Percentiles rank a stretch among this genome's conserved stretches.
phyloP scores from a whole-genome alignment of 2,113 vertebrate species.

The Chaetura pelagica region DNA sequence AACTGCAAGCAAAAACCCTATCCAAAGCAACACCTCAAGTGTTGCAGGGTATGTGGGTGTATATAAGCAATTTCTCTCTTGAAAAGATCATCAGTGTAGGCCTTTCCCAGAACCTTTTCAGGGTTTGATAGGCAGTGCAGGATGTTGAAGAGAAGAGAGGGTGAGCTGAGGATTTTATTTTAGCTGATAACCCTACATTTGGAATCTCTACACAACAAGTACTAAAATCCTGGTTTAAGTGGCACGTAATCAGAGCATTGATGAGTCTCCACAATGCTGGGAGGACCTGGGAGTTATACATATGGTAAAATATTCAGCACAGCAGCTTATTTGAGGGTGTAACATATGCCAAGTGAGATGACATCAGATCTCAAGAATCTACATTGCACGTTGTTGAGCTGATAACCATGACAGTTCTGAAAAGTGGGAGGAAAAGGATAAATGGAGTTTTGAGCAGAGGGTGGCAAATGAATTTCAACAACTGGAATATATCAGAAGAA shows the following conservation, averaged over 20 bases:
- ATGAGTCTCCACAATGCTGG: not conserved
- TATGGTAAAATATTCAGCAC: constrained; percentile 58
- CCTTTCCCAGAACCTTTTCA: not conserved
- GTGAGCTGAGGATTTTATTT: constrained; percentile 30
- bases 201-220: not conserved
- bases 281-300: not conserved
- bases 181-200: not conserved
- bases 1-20: not conserved
- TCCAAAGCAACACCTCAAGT: not conserved
- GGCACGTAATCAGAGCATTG: not conserved
- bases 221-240: not conserved
- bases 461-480: constrained; percentile 22
- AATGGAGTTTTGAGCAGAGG: constrained; percentile 14
- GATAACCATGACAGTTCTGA: constrained; percentile 55
- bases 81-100: not conserved
- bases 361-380: constrained; percentile 53
- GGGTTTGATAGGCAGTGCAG: not conserved
- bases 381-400: constrained; percentile 23
- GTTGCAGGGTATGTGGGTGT: not conserved
- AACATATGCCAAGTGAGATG: constrained; percentile 55
- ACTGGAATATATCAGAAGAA: constrained; percentile 28
- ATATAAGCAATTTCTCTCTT: not conserved
- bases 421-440: constrained; percentile 59
- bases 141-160: not conserved
- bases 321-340: constrained; percentile 52